Percentiles rank a stretch among this genome's conserved stretches.
Conservation (phyloP, 2,888 invertebrate species). For the Busseola fusca region DNA sequence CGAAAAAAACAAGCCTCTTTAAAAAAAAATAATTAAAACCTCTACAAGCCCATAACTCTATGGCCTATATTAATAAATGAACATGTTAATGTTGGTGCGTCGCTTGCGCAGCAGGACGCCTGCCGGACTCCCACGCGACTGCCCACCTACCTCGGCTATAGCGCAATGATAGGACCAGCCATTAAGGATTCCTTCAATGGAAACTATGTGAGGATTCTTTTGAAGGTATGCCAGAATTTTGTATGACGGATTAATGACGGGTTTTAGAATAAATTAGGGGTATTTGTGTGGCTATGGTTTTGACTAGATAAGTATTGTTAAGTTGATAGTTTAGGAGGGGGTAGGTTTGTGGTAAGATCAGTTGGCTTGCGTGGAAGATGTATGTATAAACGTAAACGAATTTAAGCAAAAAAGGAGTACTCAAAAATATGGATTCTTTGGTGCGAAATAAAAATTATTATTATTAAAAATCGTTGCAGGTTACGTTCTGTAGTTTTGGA, state of each 20-base stretch:
- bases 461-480: not conserved
- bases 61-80: slow-evolving; percentile 83
- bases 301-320: not conserved
- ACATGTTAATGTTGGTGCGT: slow-evolving; percentile 79
- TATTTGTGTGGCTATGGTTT: slow-evolving; percentile 7
- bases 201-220: slow-evolving; percentile 46
- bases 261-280: slow-evolving; percentile 15
- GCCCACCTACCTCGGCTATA: slow-evolving; percentile 67
- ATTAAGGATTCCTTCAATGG: slow-evolving; percentile 49
- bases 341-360: not conserved
- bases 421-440: no score
- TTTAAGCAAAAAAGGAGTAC: not conserved
- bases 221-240: slow-evolving; percentile 42
- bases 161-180: slow-evolving; percentile 55
- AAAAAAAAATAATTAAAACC: not conserved
- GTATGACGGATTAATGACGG: slow-evolving; percentile 50
- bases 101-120: slow-evolving; percentile 73
- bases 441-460: no score
- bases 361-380: not conserved
- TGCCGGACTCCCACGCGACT: slow-evolving; percentile 77
- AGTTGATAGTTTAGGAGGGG: not conserved
- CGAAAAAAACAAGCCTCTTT: no score
- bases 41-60: slow-evolving; percentile 63
- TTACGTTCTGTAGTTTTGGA: not conserved
- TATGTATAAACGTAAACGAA: not conserved